phyloP scores from a whole-genome alignment of 2,113 vertebrate species.

The Eolophus roseicapilla region DNA sequence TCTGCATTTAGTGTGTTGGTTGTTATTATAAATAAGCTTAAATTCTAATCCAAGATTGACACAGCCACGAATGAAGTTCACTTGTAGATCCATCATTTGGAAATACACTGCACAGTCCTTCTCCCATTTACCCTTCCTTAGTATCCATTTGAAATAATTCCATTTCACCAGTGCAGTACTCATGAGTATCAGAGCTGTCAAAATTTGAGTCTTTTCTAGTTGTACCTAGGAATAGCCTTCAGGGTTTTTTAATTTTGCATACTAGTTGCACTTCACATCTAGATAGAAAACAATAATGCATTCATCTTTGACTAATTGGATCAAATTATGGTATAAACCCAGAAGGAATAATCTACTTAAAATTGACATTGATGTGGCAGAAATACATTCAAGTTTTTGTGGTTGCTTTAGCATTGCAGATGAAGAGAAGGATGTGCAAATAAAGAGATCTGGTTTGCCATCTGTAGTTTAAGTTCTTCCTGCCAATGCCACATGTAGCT shows the following conservation, averaged over 20 bases:
- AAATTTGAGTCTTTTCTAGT: not conserved
- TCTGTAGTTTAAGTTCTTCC: slow-evolving; percentile 75
- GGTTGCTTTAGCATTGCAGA: slow-evolving; percentile 68
- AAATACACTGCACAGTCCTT: not conserved
- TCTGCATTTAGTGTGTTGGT: not conserved
- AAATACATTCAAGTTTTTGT: not conserved
- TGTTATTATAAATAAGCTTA: not conserved
- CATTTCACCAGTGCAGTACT: not conserved
- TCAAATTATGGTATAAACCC: slow-evolving; percentile 35
- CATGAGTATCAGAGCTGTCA: not conserved
- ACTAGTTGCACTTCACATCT: not conserved
- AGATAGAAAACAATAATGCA: not conserved
- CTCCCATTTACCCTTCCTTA: not conserved
- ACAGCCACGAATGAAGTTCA: not conserved
- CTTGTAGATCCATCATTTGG: not conserved
- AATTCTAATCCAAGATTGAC: not conserved
- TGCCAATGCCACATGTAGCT: slow-evolving; percentile 68
- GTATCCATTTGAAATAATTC: not conserved
- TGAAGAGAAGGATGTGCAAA: slow-evolving; percentile 76
- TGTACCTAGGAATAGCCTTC: not conserved
- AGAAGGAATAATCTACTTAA: slow-evolving; percentile 58
- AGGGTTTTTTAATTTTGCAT: not conserved
- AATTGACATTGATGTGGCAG: slow-evolving; percentile 67
- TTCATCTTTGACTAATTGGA: slow-evolving; percentile 51
- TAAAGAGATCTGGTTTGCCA: slow-evolving; percentile 79